A percentile compares a stretch with the other conserved stretches of the same genome.
Evolutionary conservation across 1,140 invertebrate species (phyloP).

Genomic region (Drosophila guanche): DNA sequence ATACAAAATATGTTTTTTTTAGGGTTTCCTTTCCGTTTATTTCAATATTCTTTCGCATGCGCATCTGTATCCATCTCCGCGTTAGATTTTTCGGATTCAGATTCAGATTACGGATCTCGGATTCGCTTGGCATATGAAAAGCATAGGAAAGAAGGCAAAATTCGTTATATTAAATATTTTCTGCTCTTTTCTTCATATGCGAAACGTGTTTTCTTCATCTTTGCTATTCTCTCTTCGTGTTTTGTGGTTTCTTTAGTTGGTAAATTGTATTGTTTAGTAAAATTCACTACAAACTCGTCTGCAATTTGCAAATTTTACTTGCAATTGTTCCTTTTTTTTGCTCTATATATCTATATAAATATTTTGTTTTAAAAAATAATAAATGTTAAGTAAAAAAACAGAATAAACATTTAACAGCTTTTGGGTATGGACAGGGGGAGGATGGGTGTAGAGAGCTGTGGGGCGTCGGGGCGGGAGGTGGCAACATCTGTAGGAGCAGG

Average conservation of each 20-base stretch:
- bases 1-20: conserved; percentile 73
- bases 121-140: conserved; percentile 57
- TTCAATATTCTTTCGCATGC: background rate
- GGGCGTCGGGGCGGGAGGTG: conserved; percentile 27
- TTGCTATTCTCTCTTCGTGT: conserved; percentile 3
- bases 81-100: background rate
- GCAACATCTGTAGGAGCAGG: background rate
- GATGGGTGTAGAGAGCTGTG: conserved; percentile 17
- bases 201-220: background rate
- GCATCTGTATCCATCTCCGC: conserved; percentile 4
- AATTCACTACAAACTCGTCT: conserved; percentile 30
- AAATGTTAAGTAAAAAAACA: conserved; percentile 5
- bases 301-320: too few species aligned
- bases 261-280: conserved; percentile 23
- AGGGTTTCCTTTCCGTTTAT: conserved; percentile 29
- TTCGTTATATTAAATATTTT: conserved; percentile 23
- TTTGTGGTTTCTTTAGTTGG: conserved; percentile 15
- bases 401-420: conserved; percentile 18
- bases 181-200: background rate
- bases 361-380: background rate
- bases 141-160: conserved; percentile 57
- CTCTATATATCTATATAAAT: conserved; percentile 21
- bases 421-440: background rate
- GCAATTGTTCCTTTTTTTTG: conserved; percentile 4
- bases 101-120: background rate